Conservation (phyloP, 2,888 invertebrate species). For the Protonemura montana region DNA sequence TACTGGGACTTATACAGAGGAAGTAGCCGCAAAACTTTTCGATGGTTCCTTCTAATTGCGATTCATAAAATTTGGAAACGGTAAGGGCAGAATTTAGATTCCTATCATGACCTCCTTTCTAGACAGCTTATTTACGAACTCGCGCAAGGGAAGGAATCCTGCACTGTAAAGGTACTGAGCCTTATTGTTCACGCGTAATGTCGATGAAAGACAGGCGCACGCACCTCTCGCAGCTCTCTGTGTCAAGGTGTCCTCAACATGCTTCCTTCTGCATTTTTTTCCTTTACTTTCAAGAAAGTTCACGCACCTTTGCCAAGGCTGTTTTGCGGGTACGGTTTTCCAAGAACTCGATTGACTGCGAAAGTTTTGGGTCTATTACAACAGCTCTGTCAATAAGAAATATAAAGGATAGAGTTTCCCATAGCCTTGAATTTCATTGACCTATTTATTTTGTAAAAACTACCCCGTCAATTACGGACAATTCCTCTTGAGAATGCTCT, state of each 20-base stretch:
- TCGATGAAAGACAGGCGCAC: not conserved
- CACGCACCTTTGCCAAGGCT: constrained; percentile 14
- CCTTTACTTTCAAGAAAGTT: constrained; percentile 15
- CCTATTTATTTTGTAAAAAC: constrained; percentile 36
- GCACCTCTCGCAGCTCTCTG: not conserved
- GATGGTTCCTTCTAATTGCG: not conserved
- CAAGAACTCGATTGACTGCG: constrained; percentile 15
- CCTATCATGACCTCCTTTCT: not conserved
- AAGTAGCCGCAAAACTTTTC: not conserved
- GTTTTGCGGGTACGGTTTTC: constrained; percentile 16
- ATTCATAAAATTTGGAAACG: not conserved
- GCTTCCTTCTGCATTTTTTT: constrained; percentile 12
- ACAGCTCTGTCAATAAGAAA: constrained; percentile 15
- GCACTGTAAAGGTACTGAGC: not conserved
- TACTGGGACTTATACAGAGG: not conserved
- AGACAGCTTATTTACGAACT: constrained; percentile 23
- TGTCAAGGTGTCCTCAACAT: constrained; percentile 1
- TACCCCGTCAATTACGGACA: not conserved
- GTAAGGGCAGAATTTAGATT: not conserved
- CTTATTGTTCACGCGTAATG: not conserved
- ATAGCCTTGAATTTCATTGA: constrained; percentile 36
- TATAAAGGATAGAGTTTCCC: constrained; percentile 28
- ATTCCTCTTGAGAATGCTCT: not conserved
- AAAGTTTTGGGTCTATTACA: not conserved
- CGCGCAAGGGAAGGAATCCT: not conserved